Percentiles rank a stretch among this genome's conserved stretches.
Evolutionary conservation across 2,888 invertebrate genomes (phyloP).

Genomic region (Pecten maximus): DNA sequence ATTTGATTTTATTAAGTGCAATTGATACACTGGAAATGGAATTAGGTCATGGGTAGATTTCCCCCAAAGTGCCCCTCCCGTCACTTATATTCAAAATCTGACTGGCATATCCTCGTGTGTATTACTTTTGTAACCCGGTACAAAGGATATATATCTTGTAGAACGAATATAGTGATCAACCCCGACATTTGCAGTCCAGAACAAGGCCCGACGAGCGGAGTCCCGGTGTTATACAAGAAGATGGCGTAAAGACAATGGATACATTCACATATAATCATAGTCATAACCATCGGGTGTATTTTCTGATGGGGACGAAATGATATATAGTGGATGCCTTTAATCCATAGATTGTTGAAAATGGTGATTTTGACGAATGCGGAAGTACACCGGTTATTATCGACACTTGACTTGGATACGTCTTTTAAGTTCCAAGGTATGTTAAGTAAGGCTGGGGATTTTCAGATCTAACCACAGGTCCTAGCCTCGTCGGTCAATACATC

Average conservation of each 20-base stretch:
- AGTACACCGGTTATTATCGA: neutral
- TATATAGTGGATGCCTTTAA: neutral
- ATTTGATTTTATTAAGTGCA: neutral
- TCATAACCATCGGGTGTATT: neutral
- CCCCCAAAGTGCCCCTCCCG: neutral
- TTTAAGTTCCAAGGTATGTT: neutral
- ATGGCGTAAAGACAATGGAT: neutral
- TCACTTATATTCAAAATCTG: neutral
- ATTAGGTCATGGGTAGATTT: neutral
- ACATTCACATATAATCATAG: neutral
- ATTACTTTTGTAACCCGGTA: conserved; percentile 31
- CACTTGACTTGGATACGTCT: neutral
- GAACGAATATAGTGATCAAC: neutral
- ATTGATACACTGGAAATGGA: neutral
- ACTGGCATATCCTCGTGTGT: neutral
- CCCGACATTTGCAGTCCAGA: neutral
- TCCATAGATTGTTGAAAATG: neutral
- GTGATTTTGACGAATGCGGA: conserved; percentile 17
- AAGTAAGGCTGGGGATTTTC: neutral
- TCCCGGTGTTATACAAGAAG: neutral
- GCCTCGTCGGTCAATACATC: no score
- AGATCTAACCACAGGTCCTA: no score
- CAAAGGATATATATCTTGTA: neutral
- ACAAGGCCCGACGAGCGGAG: neutral
- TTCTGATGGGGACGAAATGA: neutral